A percentile compares a stretch with the other conserved stretches of the same genome.
These are phyloP conservation scores for Xanthia togata DNA, from an alignment of 2,888 invertebrate species.

Conservation along the genomic window DNA sequence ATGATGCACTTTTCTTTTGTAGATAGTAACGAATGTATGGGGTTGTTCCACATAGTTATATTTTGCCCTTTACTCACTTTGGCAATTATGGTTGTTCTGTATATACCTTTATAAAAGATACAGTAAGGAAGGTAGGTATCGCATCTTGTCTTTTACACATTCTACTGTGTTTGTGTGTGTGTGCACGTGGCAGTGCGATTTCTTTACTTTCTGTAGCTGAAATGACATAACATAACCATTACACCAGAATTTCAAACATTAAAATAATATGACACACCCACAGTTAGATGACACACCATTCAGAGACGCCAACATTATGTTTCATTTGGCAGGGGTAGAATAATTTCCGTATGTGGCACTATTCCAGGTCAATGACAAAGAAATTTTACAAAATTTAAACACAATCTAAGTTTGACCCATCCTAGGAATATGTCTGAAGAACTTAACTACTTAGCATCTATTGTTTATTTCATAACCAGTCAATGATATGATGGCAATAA, in stretches of 20 bases:
- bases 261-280: constrained; percentile 30
- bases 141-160: not conserved
- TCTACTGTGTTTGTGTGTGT: not conserved
- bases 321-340: constrained; percentile 15
- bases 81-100: not conserved
- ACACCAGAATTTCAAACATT: constrained; percentile 23
- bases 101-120: not conserved
- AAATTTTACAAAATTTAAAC: constrained; percentile 1
- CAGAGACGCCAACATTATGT: constrained; percentile 20
- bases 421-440: constrained; percentile 22
- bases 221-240: constrained; percentile 20
- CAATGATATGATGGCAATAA: constrained; percentile 39
- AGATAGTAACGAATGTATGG: not conserved
- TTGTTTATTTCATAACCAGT: constrained; percentile 18
- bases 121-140: not conserved
- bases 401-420: not conserved
- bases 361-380: constrained; percentile 13
- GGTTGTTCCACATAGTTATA: not conserved
- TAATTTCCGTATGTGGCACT: not conserved
- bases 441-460: constrained; percentile 4
- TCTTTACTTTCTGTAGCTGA: not conserved
- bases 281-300: constrained; percentile 15
- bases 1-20: constrained; percentile 19
- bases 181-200: not conserved
- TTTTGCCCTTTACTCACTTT: not conserved